Percentiles rank a stretch among this genome's conserved stretches.
phyloP scores from a whole-genome alignment of 2,797 vertebrate species.

The Lithobates sylvaticus region DNA sequence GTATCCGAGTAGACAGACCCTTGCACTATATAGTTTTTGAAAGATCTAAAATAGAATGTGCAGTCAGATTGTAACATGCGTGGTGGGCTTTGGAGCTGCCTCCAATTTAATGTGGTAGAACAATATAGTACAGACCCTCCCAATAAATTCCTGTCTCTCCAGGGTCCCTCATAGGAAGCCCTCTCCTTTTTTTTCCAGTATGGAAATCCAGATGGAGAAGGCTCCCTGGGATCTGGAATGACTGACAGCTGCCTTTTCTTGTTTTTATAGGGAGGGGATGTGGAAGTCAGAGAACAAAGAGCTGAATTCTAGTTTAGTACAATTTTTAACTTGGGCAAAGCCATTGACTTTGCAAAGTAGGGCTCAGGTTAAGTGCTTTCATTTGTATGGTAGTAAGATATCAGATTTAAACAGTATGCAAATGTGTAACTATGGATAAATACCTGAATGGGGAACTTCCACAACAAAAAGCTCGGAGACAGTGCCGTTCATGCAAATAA shows the following conservation, averaged over 20 bases:
- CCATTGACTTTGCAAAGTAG: background rate
- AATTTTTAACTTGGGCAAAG: background rate
- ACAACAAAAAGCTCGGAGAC: background rate
- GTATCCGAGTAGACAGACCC: no score
- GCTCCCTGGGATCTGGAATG: conserved; percentile 34
- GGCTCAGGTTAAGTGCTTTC: background rate
- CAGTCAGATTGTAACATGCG: no score
- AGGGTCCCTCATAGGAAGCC: background rate
- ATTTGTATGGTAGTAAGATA: background rate
- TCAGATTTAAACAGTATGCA: conserved; percentile 34
- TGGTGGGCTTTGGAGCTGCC: no score
- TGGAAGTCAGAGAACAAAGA: conserved; percentile 11
- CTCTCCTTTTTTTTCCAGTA: conserved; percentile 24
- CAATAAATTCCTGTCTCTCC: conserved; percentile 29
- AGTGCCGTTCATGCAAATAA: conserved; percentile 34
- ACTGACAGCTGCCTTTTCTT: conserved; percentile 21
- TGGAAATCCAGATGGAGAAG: conserved; percentile 15
- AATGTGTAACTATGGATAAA: conserved; percentile 14
- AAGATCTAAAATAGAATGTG: no score
- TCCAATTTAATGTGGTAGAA: no score
- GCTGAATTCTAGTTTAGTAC: background rate
- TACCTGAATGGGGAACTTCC: conserved; percentile 19
- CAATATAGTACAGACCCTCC: background rate
- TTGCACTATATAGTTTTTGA: no score
- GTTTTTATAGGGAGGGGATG: background rate